These are phyloP conservation scores for Clarias fuscus DNA, from an alignment of 2,797 vertebrate species.

Conservation along the genomic window DNA sequence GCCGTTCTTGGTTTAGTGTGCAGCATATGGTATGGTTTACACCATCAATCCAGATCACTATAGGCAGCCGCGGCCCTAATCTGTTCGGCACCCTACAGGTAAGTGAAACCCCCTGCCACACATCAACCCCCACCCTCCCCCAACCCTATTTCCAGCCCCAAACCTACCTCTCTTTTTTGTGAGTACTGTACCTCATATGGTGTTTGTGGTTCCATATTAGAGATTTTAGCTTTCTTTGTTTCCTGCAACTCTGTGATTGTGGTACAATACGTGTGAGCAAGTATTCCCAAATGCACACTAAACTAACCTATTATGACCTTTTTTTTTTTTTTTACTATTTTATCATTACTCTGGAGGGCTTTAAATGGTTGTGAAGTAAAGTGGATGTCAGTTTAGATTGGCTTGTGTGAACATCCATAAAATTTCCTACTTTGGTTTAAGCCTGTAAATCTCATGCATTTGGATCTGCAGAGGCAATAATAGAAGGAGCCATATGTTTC, in stretches of 20 bases:
- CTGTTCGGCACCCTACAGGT: neutral
- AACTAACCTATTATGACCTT: neutral
- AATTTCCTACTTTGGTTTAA: constrained; percentile 39
- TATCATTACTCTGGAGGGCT: neutral
- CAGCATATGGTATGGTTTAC: neutral
- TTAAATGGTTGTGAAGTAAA: constrained; percentile 11
- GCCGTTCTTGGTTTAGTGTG: neutral
- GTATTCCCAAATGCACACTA: neutral
- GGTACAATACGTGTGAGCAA: constrained; percentile 2
- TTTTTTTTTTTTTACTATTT: too few species aligned
- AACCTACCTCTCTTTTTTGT: too few species aligned
- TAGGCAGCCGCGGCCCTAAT: neutral
- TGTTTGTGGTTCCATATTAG: neutral
- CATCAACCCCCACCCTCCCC: too few species aligned
- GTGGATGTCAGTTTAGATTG: constrained; percentile 30
- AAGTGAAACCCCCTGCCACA: neutral
- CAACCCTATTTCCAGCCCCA: too few species aligned
- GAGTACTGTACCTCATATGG: neutral
- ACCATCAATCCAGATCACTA: constrained; percentile 9
- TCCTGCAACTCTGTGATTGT: neutral
- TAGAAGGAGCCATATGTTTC: constrained; percentile 16
- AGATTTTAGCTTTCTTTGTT: neutral
- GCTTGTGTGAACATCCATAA: constrained; percentile 46
- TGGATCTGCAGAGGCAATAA: constrained; percentile 12
- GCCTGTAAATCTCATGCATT: constrained; percentile 38